Evolutionary conservation across 2,113 vertebrate genomes (phyloP), one percentile per base, ranked within the genome.

Genomic region (Phylloscopus trochilus): DNA sequence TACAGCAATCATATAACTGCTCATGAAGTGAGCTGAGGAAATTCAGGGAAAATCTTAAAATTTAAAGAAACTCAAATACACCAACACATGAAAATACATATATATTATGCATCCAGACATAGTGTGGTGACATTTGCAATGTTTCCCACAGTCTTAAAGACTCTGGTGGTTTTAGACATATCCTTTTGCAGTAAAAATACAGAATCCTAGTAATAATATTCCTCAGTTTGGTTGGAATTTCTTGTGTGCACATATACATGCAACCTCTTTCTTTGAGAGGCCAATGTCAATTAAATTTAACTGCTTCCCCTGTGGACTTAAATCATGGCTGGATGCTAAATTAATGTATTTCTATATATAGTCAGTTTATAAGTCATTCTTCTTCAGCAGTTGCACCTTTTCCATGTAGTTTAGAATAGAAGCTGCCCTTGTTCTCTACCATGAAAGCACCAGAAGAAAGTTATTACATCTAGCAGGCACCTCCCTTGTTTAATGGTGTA

Each of bases 371-470:
- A 90, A 79, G 35, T 53, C 17, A 72, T 85, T 92, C 80, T 92
- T 89, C 33, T 81, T 77, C 63, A 86, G 75, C 51, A 60, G 46
- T 43, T 69, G 76, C 69, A 79, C 58, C 47, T 95, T 91, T 89
- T 89, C 80, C 39, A 31, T 4, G 7, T 13, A 35, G 30, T 81
- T 68, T 31, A 74, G 64, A 67, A 74, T 7, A 93, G 89, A 90
- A 87, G 62, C 66, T 74, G 59, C 26, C 73, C 73, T 88, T 89
- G 52, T 86, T 93, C 60, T 77, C n/a, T 39, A 68, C 47, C 23
- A 63, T 15, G 82, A 90, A 96, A 82, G 41, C 52, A 69, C 23
- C 73, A 89, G 84, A 80, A 89, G 74, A 91, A 94, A 93, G 30
- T 78, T 82, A 90, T 91, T 93, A 52, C 31, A 43, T 75, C 88